Conservation (phyloP, 2,888 invertebrate genomes). For the Chamaedrilus cognettii region DNA sequence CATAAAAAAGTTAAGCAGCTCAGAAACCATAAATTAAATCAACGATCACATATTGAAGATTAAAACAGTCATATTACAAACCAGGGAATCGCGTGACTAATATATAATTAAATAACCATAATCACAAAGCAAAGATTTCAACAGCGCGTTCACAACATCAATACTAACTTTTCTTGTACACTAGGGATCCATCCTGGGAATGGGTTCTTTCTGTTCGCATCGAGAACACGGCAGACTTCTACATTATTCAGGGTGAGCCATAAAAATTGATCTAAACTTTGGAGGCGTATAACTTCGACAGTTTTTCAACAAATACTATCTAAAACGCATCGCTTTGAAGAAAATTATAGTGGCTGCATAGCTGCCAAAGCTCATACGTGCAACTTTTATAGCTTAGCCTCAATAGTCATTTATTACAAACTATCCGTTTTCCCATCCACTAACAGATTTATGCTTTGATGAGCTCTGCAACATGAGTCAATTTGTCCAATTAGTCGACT, state of each 20-base stretch:
- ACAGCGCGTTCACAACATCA: neutral
- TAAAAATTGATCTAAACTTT: neutral
- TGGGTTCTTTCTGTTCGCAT: conserved; percentile 22
- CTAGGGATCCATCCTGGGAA: conserved; percentile 28
- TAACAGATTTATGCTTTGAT: too few species aligned
- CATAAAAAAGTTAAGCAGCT: neutral
- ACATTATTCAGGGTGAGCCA: neutral
- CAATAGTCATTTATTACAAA: neutral
- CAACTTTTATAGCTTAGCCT: too few species aligned
- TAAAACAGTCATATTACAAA: too few species aligned
- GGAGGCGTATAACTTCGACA: neutral
- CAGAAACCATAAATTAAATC: neutral
- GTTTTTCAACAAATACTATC: neutral
- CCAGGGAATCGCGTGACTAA: too few species aligned
- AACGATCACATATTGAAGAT: neutral
- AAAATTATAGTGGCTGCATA: too few species aligned
- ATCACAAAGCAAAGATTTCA: neutral
- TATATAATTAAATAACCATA: neutral
- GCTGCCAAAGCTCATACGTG: too few species aligned
- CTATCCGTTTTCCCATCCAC: neutral
- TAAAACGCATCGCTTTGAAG: too few species aligned
- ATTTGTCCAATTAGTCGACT: too few species aligned
- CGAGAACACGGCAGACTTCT: neutral
- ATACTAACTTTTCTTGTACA: conserved; percentile 30
- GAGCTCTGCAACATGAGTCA: too few species aligned